Evolutionary conservation across 1,140 invertebrate species (phyloP).

Genomic region (Philotrypesis tridentata): DNA sequence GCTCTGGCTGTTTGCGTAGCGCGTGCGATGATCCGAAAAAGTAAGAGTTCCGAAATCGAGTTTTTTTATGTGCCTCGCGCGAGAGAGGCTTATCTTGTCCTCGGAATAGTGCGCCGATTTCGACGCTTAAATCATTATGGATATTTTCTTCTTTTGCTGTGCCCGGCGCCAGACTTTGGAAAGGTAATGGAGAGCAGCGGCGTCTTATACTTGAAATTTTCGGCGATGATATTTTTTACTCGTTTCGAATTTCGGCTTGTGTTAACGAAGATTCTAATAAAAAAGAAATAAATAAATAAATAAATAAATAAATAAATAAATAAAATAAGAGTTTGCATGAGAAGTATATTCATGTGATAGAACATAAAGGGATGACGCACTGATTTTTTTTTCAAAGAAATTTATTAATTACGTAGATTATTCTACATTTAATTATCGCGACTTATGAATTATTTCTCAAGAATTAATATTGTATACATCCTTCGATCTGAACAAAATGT

Average conservation of each 20-base stretch:
- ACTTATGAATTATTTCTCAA: conserved; percentile 16
- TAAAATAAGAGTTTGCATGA: background rate
- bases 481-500: background rate
- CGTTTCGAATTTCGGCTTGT: background rate
- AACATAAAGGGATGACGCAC: background rate
- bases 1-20: conserved; percentile 5
- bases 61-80: background rate
- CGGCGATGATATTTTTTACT: background rate
- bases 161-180: background rate
- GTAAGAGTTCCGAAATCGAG: conserved; percentile 30
- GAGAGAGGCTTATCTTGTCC: background rate
- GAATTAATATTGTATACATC: conserved; percentile 36
- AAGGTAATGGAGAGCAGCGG: background rate
- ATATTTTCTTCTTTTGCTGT: background rate
- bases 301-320: no score
- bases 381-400: background rate
- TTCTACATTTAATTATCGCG: conserved; percentile 32
- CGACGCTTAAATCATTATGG: background rate
- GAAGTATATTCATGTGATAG: background rate
- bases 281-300: no score
- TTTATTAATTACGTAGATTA: conserved; percentile 39
- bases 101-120: conserved; percentile 4
- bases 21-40: conserved; percentile 9
- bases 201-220: no score
- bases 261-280: background rate